Evolutionary conservation across 1,140 invertebrate species (phyloP), one percentile per base, ranked within the genome.

Genomic region (Brachionus paranguensis): DNA sequence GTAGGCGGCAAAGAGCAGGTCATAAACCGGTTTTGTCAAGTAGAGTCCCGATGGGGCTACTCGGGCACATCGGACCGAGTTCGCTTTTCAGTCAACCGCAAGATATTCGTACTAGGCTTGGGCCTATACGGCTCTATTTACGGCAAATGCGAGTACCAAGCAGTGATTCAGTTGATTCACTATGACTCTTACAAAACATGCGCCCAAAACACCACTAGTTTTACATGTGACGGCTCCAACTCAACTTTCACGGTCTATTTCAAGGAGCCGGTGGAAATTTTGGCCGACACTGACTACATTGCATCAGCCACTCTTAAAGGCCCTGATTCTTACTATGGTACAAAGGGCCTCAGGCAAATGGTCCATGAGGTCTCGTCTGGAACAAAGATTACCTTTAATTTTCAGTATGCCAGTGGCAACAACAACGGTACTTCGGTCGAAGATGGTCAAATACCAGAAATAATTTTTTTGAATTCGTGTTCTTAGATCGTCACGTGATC

Each of bases 361-460:
- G 92, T 92, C 0, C 92, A 94, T 1, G 93, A 95, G 87, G 93
- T 93, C 86, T 92, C 93, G 84, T 91, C 92, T 53, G 92, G 92
- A 85, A 92, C 92, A 43, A 93, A 93, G 87, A 92, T 95, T 2
- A 93, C 93, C 10, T 96, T 96, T 88, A 93, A 94, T 87, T 96
- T 96, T 88, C 93, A 93, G 1, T 95, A 93, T 87, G 94, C 94
- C 12, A 92, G 60, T 20, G 94, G 94, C 24, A 95, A 95, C 87
- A 95, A 95, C 88, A 96, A 96, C 88, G 95, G 95, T 11, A 95
- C 95, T 1, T 94, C 93, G 3, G 93, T 95, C 1, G 95, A 96
- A 87, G 94, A 95, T 89, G 95, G 95, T 84, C 95, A 96, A 89
- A 95, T 96, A 86, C 95, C 95, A 10, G 94, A 95, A 88, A 93